Evolutionary conservation across 2,888 invertebrate genomes (phyloP), one percentile per base, ranked within the genome.

Genomic region (Erynnis tages): DNA sequence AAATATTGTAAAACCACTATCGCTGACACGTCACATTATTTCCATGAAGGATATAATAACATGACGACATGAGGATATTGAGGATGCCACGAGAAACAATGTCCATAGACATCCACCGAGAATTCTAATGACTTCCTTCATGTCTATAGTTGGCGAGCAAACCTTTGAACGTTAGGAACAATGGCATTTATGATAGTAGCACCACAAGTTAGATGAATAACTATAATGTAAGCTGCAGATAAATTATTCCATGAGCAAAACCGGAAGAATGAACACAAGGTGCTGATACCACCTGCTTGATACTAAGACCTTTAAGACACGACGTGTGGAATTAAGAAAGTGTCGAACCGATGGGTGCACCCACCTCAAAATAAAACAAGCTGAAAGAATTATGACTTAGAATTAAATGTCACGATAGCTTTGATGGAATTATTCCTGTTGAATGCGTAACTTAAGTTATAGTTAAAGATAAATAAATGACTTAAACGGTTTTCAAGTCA

Each of bases 191-290:
- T 41, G 45, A 23, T 45, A 43, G 41, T 34, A 45, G 10, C 53
- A 34, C 46, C 21, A 32, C 46, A 56, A 49, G 52, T 55, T 60
- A 63, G 59, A 56, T 56, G 55, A 57, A 58, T 52, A 57, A 47
- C 66, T 66, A 79, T 72, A 78, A 78, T 66, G 78, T 72, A 78
- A 78, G 70, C 68, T 74, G 66, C 70, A 64, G 70, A 79, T 79
- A 75, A 76, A 75, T 74, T 73, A 82, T 79, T 79, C 75, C 70
- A 65, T 69, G 62, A 65, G 75, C 72, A 73, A 65, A 78, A 73
- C 74, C 77, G 79, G 81, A 85, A 84, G 82, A 72, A 69, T 70
- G 66, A 61, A 63, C 70, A 76, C 82, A 86, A 86, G 84, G 83
- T 87, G 85, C 65, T 71, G 65, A 63, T 50, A 57, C 60, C 86